Evolutionary conservation across 2,888 invertebrate species (phyloP), one percentile per base, ranked within the genome.

Genomic region (Onthophagus sagittarius): DNA sequence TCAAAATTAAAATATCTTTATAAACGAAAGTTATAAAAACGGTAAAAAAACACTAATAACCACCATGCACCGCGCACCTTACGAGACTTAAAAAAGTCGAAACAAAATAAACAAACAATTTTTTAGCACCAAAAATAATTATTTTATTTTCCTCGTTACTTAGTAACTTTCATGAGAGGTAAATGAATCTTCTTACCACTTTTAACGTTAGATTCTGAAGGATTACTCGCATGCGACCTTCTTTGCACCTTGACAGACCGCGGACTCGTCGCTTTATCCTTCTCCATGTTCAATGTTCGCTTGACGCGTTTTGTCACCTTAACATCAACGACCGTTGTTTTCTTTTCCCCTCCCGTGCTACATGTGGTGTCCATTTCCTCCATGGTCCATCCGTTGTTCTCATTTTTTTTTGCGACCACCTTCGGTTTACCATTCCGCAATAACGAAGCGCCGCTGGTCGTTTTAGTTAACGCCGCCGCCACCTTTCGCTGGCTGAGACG

Each of bases 161-260:
- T 77, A 73, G 77, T 76, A 71, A 65, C 77, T 70, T 77, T 79
- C 53, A 79, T 79, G 69, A 77, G 70, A 6, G 79, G 79, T 73
- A 81, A 74, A 70, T 76, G 78, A 67, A 78, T 62, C 73, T 78
- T 79, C 70, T 77, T 74, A 33, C 75, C 72, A 33, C 75, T 69
- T 71, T 76, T 76, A 62, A 71, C 72, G 63, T 73, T 73, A 14
- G 74, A 69, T 11, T 78, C 78, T n/a, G 73, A 73, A 15, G 71
- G 69, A 13, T 78, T 71, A 70, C 73, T 75, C 5, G 77, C 70
- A 15, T 78, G 77, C 31, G 80, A 80, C 15, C 84, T 80, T 9
- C 84, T 78, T 62, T 84, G 75, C 63, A 85, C 82, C 79, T 85
- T 85, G 65, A 85, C 82, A 70, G 84, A 84, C 69, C 83, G 81